Evolutionary conservation across 2,797 vertebrate species (phyloP), one percentile per base, ranked within the genome.

Genomic region (Percopsis omiscomaycus): DNA sequence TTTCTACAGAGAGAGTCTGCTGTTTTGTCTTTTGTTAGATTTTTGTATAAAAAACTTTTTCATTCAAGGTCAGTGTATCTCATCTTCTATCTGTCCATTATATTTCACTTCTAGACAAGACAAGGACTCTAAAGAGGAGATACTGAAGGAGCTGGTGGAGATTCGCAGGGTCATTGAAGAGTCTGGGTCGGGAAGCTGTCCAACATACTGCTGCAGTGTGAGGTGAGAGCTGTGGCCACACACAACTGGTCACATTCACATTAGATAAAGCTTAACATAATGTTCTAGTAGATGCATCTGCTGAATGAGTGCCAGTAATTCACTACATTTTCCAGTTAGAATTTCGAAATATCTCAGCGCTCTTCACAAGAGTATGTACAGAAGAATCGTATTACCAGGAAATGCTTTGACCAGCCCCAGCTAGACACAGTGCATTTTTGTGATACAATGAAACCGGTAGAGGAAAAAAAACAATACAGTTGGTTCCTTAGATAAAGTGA

Each of bases 141-240:
- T 87, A 12, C 86, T 91, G 61, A 95, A 91, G 82, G 97, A 99
- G 2, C 92, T 96, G 5, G 93, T 95, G 82, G 95, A 96, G 91
- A 94, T 98, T 14, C 94, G 95, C 83, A 95, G 94, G 52, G 88
- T 96, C 22, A 94, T 99, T 1, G 89, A 81, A 62, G 95, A 98
- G 65, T 98, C 96, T 0, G 93, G 22, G 22, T 93, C 52, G 96
- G 96, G 14, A 98, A 97, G 84, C 88, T 99, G 80, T 96, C 96
- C 49, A 93, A 91, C 81, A 84, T 96, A 73, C 87, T 89, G 65
- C 89, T 93, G 16, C 94, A 94, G 65, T 93, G 93, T 78, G 94
- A 96, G 92, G 97, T 98, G 73, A 87, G 88, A 13, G 29, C 32
- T 10, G 12, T 10, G 4, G 22, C 22, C 28, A n/a, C 12, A n/a